phyloP scores from a whole-genome alignment of 2,888 invertebrate species.

The Pinctada fucata region DNA sequence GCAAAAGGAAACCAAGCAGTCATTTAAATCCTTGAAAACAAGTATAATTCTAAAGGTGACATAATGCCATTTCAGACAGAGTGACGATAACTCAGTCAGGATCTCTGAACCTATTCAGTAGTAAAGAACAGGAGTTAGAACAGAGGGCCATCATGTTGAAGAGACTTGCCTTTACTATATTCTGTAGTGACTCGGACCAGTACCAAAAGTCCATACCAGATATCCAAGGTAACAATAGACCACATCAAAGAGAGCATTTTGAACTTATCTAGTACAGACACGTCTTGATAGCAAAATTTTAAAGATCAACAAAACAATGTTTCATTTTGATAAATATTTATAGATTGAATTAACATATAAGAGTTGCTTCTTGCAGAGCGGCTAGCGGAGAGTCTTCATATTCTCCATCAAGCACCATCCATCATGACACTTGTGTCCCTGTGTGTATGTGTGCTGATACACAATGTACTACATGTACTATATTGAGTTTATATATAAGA shows the following conservation, averaged over 20 bases:
- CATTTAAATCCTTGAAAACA: background rate
- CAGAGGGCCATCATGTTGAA: conserved; percentile 88
- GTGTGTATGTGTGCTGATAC: conserved; percentile 90
- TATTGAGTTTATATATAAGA: too few relatives aligned
- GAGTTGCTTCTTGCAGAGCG: conserved; percentile 82
- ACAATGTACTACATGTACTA: too few relatives aligned
- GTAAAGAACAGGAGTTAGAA: conserved; percentile 90
- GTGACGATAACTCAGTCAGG: conserved; percentile 88
- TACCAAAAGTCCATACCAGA: conserved; percentile 92
- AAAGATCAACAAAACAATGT: too few relatives aligned
- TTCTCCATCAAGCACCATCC: conserved; percentile 83
- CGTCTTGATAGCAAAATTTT: too few relatives aligned
- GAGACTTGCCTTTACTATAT: conserved; percentile 88
- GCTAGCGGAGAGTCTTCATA: conserved; percentile 88
- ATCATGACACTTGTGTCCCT: conserved; percentile 92
- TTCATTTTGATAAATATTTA: too few relatives aligned
- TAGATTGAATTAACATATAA: too few relatives aligned
- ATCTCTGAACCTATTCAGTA: conserved; percentile 88
- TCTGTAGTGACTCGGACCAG: conserved; percentile 91
- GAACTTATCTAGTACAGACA: too few relatives aligned
- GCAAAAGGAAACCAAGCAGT: background rate
- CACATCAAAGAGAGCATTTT: too few relatives aligned
- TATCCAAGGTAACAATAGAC: conserved; percentile 84
- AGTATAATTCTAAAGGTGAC: background rate
- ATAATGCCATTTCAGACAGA: conserved; percentile 79